Percentiles rank a stretch among this genome's conserved stretches.
Evolutionary conservation across 2,888 invertebrate species (phyloP).

Genomic region (Crepidodera aurea): DNA sequence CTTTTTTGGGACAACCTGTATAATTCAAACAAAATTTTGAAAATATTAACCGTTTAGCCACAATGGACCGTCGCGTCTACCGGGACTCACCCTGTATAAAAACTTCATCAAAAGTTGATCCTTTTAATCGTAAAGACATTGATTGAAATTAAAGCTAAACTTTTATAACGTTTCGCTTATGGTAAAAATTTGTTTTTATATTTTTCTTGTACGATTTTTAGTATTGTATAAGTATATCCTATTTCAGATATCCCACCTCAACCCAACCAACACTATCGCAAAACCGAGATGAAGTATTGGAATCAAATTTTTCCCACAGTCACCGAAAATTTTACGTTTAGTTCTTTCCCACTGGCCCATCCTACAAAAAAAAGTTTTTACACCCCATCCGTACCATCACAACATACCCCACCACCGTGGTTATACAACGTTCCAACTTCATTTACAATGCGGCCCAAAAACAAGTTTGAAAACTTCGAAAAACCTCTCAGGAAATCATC

Average conservation of each 20-base stretch:
- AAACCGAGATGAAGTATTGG: constrained; percentile 85
- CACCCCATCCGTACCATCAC: background rate
- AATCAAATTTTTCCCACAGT: constrained; percentile 80
- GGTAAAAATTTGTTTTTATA: no score
- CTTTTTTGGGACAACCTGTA: no score
- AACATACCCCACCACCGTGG: constrained; percentile 31
- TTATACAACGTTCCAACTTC: constrained; percentile 37
- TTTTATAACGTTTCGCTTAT: no score
- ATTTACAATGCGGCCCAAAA: constrained; percentile 9
- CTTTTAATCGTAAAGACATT: no score
- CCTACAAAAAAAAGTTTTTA: constrained; percentile 42
- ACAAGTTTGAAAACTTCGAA: constrained; percentile 45
- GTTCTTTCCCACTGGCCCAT: constrained; percentile 31
- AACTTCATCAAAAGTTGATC: no score
- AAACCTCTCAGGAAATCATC: constrained; percentile 30
- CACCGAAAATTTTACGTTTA: constrained; percentile 57
- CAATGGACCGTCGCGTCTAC: no score
- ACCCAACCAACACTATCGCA: constrained; percentile 77
- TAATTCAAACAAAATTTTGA: no score
- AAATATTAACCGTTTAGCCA: no score
- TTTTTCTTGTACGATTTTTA: no score
- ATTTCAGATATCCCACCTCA: constrained; percentile 78
- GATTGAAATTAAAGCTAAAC: no score
- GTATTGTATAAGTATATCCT: no score
- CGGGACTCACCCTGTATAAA: no score